A percentile compares a stretch with the other conserved stretches of the same genome.
Conservation (phyloP, 2,797 vertebrate species). For the Anguilla megastoma region DNA sequence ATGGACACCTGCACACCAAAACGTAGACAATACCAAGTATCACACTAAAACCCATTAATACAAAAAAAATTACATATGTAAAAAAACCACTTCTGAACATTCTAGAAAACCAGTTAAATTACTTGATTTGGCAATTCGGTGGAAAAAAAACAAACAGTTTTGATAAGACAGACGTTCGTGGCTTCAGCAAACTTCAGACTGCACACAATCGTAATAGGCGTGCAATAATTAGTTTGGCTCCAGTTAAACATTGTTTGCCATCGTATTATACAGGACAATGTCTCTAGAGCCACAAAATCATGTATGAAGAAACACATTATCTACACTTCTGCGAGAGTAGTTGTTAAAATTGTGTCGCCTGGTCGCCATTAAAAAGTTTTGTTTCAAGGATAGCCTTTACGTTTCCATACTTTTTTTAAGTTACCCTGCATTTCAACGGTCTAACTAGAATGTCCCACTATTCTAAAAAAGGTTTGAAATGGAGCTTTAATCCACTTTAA, state of each 20-base stretch:
- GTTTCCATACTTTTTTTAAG: background rate
- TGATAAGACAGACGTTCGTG: background rate
- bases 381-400: background rate
- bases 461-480: slow-evolving; percentile 6
- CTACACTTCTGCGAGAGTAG: background rate
- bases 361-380: background rate
- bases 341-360: background rate
- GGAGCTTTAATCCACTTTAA: slow-evolving; percentile 33
- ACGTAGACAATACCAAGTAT: too few species aligned
- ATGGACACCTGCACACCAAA: too few species aligned
- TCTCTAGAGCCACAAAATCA: background rate
- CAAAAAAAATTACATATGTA: too few species aligned
- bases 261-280: background rate
- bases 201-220: too few species aligned
- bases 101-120: too few species aligned
- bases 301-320: background rate
- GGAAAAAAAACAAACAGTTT: too few species aligned
- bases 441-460: background rate
- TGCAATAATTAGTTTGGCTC: too few species aligned
- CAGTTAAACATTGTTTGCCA: background rate
- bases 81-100: too few species aligned
- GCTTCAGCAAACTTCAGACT: too few species aligned
- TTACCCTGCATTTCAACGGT: background rate
- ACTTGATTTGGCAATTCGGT: too few species aligned
- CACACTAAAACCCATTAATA: too few species aligned